Percentiles rank a stretch among this genome's conserved stretches.
phyloP scores from a whole-genome alignment of 2,113 vertebrate genomes.

The Odontesthes bonariensis region DNA sequence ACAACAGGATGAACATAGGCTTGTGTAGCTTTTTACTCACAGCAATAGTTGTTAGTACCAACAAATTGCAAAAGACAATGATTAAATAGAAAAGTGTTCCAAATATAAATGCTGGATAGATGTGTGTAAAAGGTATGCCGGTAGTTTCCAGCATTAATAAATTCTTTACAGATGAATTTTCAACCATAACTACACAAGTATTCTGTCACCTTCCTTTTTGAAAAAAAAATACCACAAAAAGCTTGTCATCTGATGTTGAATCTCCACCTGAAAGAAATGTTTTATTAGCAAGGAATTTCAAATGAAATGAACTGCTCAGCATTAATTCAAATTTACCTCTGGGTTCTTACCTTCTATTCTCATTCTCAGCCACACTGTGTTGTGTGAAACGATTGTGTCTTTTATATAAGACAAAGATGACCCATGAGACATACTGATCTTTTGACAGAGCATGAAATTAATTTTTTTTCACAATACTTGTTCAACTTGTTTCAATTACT shows the following conservation, averaged over 20 bases:
- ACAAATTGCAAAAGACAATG: slow-evolving; percentile 63
- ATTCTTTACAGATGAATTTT: slow-evolving; percentile 15
- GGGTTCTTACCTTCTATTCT: slow-evolving; percentile 3
- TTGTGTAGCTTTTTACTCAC: slow-evolving; percentile 65
- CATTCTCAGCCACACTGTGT: neutral
- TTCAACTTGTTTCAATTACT: too few species aligned
- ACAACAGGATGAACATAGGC: slow-evolving; percentile 77
- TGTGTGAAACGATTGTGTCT: neutral
- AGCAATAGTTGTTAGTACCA: slow-evolving; percentile 60
- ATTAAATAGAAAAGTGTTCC: slow-evolving; percentile 56
- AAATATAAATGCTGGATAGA: slow-evolving; percentile 66
- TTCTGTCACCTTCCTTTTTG: neutral
- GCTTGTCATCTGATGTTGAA: neutral
- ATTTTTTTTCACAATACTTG: too few species aligned
- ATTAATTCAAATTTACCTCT: neutral
- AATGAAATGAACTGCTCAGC: neutral
- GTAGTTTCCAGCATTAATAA: slow-evolving; percentile 52
- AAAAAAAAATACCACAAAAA: neutral
- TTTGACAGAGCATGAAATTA: neutral
- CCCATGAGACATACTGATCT: neutral
- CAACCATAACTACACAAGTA: slow-evolving; percentile 8
- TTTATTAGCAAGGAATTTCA: neutral
- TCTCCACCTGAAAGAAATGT: slow-evolving; percentile 14
- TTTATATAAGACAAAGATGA: slow-evolving; percentile 22
- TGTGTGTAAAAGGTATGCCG: slow-evolving; percentile 20